phyloP scores from a whole-genome alignment of 1,140 invertebrate genomes.

The Adelges cooleyi region DNA sequence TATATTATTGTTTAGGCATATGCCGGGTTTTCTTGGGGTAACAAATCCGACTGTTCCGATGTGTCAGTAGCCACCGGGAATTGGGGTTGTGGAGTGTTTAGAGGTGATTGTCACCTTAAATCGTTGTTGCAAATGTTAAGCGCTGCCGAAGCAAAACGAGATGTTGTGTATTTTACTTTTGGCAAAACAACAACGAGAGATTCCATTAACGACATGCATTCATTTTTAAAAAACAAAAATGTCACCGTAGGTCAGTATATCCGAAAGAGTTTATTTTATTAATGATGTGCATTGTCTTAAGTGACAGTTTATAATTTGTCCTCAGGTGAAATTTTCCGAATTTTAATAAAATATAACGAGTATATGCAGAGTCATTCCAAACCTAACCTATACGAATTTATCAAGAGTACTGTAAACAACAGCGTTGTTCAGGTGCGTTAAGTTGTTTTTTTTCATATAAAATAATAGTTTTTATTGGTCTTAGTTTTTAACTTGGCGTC shows the following conservation, averaged over 20 bases:
- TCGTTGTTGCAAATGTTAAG: slow-evolving; percentile 85
- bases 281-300: too few relatives aligned
- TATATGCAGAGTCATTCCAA: not conserved
- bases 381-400: slow-evolving; percentile 16
- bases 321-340: slow-evolving; percentile 6
- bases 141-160: slow-evolving; percentile 52
- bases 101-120: slow-evolving; percentile 77
- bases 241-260: slow-evolving; percentile 34
- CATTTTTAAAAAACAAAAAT: slow-evolving; percentile 42
- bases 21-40: slow-evolving; percentile 52
- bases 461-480: too few relatives aligned
- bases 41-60: slow-evolving; percentile 40
- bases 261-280: not conserved
- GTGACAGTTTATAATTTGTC: too few relatives aligned
- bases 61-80: slow-evolving; percentile 80
- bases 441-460: not conserved
- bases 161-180: slow-evolving; percentile 85
- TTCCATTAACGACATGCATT: slow-evolving; percentile 58
- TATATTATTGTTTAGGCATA: slow-evolving; percentile 52
- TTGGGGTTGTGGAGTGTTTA: slow-evolving; percentile 96
- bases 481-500: too few relatives aligned
- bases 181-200: slow-evolving; percentile 57
- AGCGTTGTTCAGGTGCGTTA: not conserved
- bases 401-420: slow-evolving; percentile 5
- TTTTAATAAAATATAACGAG: slow-evolving; percentile 7